Conservation (phyloP, 2,113 vertebrate species). For the Pitta sordida region DNA sequence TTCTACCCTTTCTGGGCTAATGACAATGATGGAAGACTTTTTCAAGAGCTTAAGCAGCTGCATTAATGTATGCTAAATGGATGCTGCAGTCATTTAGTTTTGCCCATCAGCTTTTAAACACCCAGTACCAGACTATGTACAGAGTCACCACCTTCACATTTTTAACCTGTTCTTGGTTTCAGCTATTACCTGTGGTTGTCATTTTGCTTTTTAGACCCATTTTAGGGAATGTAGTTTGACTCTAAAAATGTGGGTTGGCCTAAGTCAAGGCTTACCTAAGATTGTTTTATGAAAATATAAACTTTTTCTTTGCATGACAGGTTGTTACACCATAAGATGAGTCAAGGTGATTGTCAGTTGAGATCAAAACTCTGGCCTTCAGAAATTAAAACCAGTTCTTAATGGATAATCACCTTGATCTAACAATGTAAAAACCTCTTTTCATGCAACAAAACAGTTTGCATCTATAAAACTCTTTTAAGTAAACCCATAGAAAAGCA, state of each 20-base stretch:
- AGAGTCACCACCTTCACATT: background rate
- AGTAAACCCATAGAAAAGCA: background rate
- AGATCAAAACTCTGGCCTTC: background rate
- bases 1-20: background rate
- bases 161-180: background rate
- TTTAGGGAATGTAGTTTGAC: background rate
- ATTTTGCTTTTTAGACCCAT: background rate
- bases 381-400: background rate
- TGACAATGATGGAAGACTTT: background rate
- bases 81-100: background rate
- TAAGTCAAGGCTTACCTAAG: background rate
- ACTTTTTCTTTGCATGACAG: background rate
- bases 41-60: background rate
- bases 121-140: background rate
- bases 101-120: background rate
- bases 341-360: background rate
- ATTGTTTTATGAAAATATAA: background rate
- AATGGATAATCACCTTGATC: background rate
- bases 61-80: background rate
- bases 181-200: background rate
- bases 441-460: background rate
- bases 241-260: background rate
- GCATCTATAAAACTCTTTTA: background rate
- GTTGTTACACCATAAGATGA: background rate
- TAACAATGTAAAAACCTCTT: background rate